Percentiles rank a stretch among this genome's conserved stretches.
Evolutionary conservation across 2,113 vertebrate genomes (phyloP).

Genomic region (Jacana jacana): DNA sequence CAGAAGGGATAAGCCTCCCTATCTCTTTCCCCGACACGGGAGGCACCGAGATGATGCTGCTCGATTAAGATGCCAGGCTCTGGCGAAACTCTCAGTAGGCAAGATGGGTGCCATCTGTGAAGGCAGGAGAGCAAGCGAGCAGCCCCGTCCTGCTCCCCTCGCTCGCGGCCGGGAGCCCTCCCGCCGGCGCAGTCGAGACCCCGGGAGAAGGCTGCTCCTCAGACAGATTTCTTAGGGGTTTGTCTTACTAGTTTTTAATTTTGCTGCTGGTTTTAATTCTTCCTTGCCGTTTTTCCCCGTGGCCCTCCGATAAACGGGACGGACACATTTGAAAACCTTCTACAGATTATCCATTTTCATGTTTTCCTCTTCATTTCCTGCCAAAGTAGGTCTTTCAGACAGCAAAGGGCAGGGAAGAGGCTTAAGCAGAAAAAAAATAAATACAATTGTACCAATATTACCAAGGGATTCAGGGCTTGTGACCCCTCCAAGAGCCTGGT

Average conservation of each 20-base stretch:
- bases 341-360: not conserved
- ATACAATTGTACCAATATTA: not conserved
- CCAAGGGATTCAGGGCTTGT: accelerated
- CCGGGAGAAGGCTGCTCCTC: not conserved
- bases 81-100: not conserved
- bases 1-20: not conserved
- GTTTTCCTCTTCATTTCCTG: not conserved
- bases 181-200: not conserved
- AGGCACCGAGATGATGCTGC: not conserved
- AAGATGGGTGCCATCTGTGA: conserved; percentile 1
- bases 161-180: not conserved
- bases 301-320: not conserved
- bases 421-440: not conserved
- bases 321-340: not conserved
- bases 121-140: not conserved
- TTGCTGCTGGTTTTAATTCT: not conserved
- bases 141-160: not conserved
- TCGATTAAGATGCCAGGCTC: not conserved
- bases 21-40: not conserved
- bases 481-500: accelerated
- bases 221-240: not conserved
- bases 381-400: too few relatives aligned
- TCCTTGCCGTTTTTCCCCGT: not conserved
- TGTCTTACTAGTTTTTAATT: not conserved
- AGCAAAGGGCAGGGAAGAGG: not conserved